Evolutionary conservation across 2,797 vertebrate species (phyloP), one percentile per base, ranked within the genome.

Genomic region (Scyliorhinus canicula): DNA sequence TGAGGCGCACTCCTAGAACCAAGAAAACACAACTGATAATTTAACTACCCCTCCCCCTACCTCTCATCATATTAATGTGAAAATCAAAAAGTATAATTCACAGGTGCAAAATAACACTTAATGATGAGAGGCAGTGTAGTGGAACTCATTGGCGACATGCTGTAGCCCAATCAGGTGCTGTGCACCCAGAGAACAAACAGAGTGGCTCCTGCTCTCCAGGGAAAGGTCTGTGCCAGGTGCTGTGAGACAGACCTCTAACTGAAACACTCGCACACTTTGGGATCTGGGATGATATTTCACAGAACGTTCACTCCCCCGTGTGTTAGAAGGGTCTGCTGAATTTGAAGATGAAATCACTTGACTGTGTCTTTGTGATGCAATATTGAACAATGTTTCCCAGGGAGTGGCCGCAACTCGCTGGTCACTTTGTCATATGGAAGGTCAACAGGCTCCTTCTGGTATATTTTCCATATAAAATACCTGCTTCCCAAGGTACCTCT

Each of bases 31-130:
- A 91, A 47, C 19, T 24, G 19, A 11, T 63, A 40, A 60, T 19
- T 90, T n/a, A 55, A 60, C 31, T 35, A 21, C 86, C 7, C 31
- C 19, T 60, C 55, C 57, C 71, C 55, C 14, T 3, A n/a, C 14
- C 31, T 7, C 11, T 9, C 35, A 65, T 26, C 60, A 40, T 28
- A 26, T 91, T 44, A n/a, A 44, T 63, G 11, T 26, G 88, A 91
- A 65, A 65, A 63, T 91, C n/a, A 50, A 65, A 65, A 63, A 91
- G 40, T 91, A 65, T 91, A 26, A 91, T 91, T 44, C 88, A 44
- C 57, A 91, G 88, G 88, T 63, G 88, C 57, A 91, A 91, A n/a
- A 40, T 65, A 44, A 21, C n/a, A 44, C n/a, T 44, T 91, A 91
- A 50, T 26, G 57, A 65, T 65, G 60, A 19, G 55, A 91, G 88